Base-by-base conservation (phyloP, 2,888 invertebrate species). In the Anagyrus pseudococci region DNA sequence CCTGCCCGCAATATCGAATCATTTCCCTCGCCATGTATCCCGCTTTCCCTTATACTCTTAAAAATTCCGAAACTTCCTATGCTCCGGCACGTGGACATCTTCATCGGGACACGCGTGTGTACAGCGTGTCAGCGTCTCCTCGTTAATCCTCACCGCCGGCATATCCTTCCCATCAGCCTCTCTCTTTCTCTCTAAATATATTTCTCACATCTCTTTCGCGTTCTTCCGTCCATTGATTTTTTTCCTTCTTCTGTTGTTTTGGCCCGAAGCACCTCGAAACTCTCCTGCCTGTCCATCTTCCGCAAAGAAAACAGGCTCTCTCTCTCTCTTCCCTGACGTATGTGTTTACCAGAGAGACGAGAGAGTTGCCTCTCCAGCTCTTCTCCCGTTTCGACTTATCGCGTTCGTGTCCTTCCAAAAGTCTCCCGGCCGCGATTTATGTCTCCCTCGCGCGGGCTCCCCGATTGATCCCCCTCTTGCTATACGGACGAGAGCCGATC, bases 391-490 rank as follows among this genome's bases (percentile, higher is more conserved):
- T 58, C 62, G 56, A 29, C 64, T 67, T 65, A 64, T 64, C 68
- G 68, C 64, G 67, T 68, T 68, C 72, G 69, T 71, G 69, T 69
- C 73, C 70, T 69, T 26, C 74, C 69, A 73, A 74, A 77, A 76
- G 77, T 78, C 46, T 69, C 58, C 17, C 33, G 20, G 26, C 63
- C 67, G 74, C 75, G 76, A 79, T 78, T 78, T 77, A 77, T 77
- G 76, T 77, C 77, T 76, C 75, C 76, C 29, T 26, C 48, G 70
- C 64, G 69, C 68, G 66, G 68, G 72, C 70, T 69, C 70, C 71
- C 74, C 74, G 78, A 79, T 79, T 78, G 78, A 79, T 79, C 77
- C 75, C 75, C 75, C 76, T 78, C 77, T 75, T 37, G 33, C 8
- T 2, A n/a, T n/a, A n/a, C n/a, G n/a, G n/a, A n/a, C n/a, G n/a